Conservation (phyloP, 92 coral and sea anemone genomes). For the Paragorgia papillata region DNA sequence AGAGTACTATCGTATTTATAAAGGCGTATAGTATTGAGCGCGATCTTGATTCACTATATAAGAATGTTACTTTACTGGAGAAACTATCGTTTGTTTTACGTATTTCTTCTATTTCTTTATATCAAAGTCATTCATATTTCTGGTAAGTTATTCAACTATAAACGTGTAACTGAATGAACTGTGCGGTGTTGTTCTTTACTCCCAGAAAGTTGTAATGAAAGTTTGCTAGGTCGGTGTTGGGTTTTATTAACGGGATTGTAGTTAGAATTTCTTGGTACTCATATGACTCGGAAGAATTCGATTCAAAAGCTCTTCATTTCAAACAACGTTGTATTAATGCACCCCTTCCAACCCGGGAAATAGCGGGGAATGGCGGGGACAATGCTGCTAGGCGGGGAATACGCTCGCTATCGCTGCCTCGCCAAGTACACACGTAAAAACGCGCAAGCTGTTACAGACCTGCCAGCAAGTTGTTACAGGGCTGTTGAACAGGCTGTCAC, state of each 20-base stretch:
- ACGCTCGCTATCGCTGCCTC: no score
- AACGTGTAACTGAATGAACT: not conserved
- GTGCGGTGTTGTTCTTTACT: not conserved
- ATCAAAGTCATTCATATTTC: conserved; percentile 13
- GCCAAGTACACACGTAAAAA: no score
- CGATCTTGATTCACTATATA: conserved; percentile 36
- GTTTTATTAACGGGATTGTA: not conserved
- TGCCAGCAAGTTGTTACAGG: no score
- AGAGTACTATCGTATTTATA: not conserved
- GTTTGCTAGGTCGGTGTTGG: conserved; percentile 7
- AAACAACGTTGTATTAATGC: conserved; percentile 5
- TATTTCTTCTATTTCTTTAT: conserved; percentile 2
- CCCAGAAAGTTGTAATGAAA: not conserved
- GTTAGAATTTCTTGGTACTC: not conserved
- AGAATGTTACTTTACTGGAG: conserved; percentile 14
- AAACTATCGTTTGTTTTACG: not conserved
- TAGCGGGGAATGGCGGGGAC: no score
- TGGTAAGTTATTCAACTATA: conserved; percentile 19
- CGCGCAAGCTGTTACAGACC: no score
- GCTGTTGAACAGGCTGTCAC: no score
- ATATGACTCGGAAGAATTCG: not conserved
- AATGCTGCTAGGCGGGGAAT: no score
- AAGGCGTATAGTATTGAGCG: no score
- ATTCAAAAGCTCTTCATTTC: no score
- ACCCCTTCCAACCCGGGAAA: no score